These are phyloP conservation scores for Takifugu ocellatus DNA, from an alignment of 2,797 vertebrate species.

Conservation along the genomic window DNA sequence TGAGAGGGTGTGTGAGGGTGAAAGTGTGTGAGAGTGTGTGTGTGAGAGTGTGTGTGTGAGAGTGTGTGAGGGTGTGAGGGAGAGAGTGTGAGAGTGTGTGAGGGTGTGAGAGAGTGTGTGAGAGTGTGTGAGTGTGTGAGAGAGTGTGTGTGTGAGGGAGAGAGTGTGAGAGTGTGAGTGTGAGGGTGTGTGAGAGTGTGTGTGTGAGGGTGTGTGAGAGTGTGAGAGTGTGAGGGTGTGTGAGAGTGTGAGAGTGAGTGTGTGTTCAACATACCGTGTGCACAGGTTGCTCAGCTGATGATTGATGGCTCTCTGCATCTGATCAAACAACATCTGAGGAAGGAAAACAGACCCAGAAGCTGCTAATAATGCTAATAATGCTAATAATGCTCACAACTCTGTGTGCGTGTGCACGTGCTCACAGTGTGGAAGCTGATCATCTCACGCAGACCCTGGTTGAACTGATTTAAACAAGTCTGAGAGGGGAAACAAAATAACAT, in stretches of 20 bases:
- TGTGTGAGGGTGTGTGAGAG: no score
- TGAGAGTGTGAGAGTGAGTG: constrained; percentile 6
- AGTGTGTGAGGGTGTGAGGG: not conserved
- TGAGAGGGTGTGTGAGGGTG: not conserved
- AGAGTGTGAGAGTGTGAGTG: no score
- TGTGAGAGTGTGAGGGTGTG: no score
- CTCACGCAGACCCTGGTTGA: constrained; percentile 75
- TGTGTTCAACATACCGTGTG: constrained; percentile 59
- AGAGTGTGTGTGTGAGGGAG: no score
- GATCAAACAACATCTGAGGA: constrained; percentile 76
- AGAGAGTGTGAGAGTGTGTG: not conserved
- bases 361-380: no score
- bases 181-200: no score
- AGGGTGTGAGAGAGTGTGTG: no score
- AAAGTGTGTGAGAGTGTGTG: not conserved
- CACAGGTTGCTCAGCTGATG: constrained; percentile 74
- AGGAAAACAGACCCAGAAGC: not conserved
- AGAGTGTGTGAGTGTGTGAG: no score
- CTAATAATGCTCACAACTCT: not conserved
- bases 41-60: not conserved
- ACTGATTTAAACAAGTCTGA: constrained; percentile 73
- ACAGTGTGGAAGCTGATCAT: constrained; percentile 76
- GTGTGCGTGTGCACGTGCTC: constrained; percentile 37
- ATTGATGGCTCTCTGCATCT: constrained; percentile 74
- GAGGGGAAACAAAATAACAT: constrained; percentile 22